Evolutionary conservation across 1,140 invertebrate genomes (phyloP).

Genomic region (Drosophila bocqueti): DNA sequence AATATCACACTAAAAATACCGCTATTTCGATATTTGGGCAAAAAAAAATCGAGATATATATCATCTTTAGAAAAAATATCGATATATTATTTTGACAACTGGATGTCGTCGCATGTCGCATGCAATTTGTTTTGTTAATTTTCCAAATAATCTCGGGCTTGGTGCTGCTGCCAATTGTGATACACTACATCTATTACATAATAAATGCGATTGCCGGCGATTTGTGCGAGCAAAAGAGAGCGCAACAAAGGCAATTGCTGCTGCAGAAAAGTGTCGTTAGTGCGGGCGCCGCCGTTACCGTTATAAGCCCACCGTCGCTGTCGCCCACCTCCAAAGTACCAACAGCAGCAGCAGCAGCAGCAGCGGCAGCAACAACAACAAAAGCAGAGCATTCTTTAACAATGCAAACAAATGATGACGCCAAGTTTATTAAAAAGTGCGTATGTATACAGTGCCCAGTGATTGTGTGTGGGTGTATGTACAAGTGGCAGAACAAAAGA

Average conservation of each 20-base stretch:
- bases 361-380: constrained; percentile 16
- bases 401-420: constrained; percentile 87
- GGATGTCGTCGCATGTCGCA: constrained; percentile 59
- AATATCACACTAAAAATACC: too few species aligned
- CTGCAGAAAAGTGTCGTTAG: constrained; percentile 19
- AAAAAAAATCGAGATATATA: too few species aligned
- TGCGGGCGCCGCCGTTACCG: constrained; percentile 14
- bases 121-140: constrained; percentile 79
- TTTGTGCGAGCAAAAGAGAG: constrained; percentile 38
- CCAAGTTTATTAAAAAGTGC: constrained; percentile 88
- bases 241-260: constrained; percentile 20
- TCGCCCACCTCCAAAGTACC: constrained; percentile 10
- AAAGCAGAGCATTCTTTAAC: constrained; percentile 29
- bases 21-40: too few species aligned
- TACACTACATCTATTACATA: constrained; percentile 85
- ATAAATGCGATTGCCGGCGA: constrained; percentile 76
- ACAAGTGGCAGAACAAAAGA: constrained; percentile 49
- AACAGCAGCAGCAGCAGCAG: constrained; percentile 13
- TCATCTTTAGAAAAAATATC: too few species aligned
- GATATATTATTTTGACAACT: not conserved
- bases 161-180: constrained; percentile 78
- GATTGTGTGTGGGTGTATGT: constrained; percentile 22
- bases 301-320: constrained; percentile 21
- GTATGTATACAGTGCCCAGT: constrained; percentile 47
- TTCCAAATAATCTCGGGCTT: constrained; percentile 80